Base-by-base conservation (phyloP, 2,888 invertebrate genomes). In the Caenorhabditis panamensis region DNA sequence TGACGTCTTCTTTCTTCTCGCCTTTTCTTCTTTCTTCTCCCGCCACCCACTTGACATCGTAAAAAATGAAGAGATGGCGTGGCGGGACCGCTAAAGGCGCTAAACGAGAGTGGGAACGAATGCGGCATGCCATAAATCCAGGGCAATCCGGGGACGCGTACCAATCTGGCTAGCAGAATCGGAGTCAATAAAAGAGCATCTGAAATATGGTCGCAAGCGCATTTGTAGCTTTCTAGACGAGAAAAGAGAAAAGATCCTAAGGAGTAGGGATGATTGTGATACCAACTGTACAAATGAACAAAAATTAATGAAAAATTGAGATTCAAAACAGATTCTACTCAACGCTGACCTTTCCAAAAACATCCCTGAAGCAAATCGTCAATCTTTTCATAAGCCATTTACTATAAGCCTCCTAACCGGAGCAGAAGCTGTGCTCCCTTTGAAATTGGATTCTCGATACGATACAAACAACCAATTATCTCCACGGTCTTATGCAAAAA, bases 101-200 rank as follows among this genome's bases (percentile, higher is more conserved):
- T 47, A 47, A 20, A 47, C 47, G 47, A 47, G 47, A 47, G 47
- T 47, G 47, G 47, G 4, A 47, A n/a, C 20, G 18, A 47, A 47
- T 18, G 9, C 36, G 41, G 56, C n/a, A 20, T 16, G 68, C 49
- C 49, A 68, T 68, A 68, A 68, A 68, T 68, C 56, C 31, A 3
- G 53, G 5, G 47, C 56, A 58, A 47, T 41, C 18, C 47, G 67
- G 31, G 54, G 41, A 41, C 13, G 41, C 44, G n/a, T 22, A 67
- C 44, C 67, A 67, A 67, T 67, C 20, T 13, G n/a, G 47, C 54
- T 13, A 26, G 41, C 18, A 41, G 54, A 54, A 22, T 22, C 9
- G 31, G 9, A 31, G 31, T 31, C 31, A 31, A 31, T 31, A 31
- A 9, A 4, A 31, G 31, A 31, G 9, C 31, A 31, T 31, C 31